Evolutionary conservation across 1,140 invertebrate genomes (phyloP).

Genomic region (Pissodes strobi): DNA sequence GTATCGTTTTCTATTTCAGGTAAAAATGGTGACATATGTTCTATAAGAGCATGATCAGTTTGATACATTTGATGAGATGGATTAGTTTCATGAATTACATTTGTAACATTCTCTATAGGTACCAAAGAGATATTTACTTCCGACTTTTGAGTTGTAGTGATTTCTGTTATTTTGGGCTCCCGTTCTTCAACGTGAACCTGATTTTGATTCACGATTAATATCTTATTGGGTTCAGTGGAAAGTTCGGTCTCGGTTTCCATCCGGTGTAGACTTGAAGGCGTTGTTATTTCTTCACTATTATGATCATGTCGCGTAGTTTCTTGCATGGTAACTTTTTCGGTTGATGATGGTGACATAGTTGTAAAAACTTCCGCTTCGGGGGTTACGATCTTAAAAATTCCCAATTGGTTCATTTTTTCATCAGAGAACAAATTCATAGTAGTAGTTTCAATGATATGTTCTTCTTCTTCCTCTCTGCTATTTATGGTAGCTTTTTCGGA

Average conservation of each 20-base stretch:
- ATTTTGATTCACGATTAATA: too few relatives aligned
- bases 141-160: neutral
- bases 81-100: conserved; percentile 27
- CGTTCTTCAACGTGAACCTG: too few relatives aligned
- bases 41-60: conserved; percentile 17
- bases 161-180: neutral
- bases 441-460: neutral
- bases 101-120: conserved; percentile 4
- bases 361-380: conserved; percentile 20
- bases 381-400: conserved; percentile 8
- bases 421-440: conserved; percentile 2
- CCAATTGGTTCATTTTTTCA: conserved; percentile 17
- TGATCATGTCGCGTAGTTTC: too few relatives aligned
- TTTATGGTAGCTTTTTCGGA: neutral
- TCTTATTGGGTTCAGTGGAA: too few relatives aligned
- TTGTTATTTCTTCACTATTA: too few relatives aligned
- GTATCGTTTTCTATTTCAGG: conserved; percentile 65
- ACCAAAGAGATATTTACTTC: neutral
- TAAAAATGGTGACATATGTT: conserved; percentile 66
- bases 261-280: too few relatives aligned
- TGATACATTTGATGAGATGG: conserved; percentile 10
- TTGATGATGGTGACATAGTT: neutral
- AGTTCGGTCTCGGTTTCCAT: too few relatives aligned
- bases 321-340: too few relatives aligned
- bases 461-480: neutral